phyloP scores from a whole-genome alignment of 2,888 invertebrate genomes.

The Bruchidius siliquastri region DNA sequence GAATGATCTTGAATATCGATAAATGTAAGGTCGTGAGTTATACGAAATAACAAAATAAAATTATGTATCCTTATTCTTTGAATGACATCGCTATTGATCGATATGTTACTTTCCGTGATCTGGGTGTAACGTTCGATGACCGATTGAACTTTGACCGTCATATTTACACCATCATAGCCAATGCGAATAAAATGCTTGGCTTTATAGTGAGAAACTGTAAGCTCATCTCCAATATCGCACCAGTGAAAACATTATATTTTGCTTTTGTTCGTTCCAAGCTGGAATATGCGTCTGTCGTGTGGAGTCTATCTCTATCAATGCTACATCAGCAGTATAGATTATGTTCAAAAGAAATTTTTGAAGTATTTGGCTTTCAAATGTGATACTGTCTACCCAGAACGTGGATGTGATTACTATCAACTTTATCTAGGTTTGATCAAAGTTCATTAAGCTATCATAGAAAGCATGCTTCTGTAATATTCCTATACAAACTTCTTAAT shows the following conservation, averaged over 20 bases:
- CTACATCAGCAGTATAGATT: constrained; percentile 1
- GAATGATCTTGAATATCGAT: constrained; percentile 7
- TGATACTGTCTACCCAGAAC: not conserved
- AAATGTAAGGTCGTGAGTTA: constrained; percentile 12
- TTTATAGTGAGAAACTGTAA: not conserved
- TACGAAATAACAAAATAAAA: not conserved
- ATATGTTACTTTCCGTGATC: constrained; percentile 3
- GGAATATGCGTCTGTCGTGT: not conserved
- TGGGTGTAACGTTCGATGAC: constrained; percentile 9
- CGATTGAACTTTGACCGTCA: constrained; percentile 1
- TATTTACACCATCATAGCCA: not conserved
- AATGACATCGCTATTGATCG: not conserved
- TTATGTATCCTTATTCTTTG: not conserved
- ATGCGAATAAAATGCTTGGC: not conserved
- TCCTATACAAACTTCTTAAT: not conserved
- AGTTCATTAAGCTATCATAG: not conserved
- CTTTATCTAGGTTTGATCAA: not conserved
- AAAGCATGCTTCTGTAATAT: not conserved
- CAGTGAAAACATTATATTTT: not conserved
- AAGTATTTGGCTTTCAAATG: not conserved
- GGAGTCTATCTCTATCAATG: not conserved
- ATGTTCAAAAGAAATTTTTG: not conserved
- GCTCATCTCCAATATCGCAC: not conserved
- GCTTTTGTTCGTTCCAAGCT: not conserved
- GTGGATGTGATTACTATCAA: not conserved